Conservation (phyloP, 2,797 vertebrate genomes). For the Linurgus olivaceus region DNA sequence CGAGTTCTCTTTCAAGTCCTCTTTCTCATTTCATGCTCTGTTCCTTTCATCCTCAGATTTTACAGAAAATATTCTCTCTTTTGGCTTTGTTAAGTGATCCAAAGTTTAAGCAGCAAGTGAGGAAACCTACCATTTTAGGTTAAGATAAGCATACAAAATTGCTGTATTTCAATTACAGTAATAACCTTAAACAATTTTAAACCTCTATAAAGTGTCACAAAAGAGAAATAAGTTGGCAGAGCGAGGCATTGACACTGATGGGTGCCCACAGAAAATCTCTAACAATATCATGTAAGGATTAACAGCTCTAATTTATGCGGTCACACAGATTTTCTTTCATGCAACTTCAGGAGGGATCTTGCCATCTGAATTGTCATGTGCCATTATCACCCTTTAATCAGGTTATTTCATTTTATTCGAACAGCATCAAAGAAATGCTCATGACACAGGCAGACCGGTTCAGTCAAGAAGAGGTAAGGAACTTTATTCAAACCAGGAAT, state of each 20-base stretch:
- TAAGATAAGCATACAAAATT: slow-evolving; percentile 40
- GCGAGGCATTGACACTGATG: slow-evolving; percentile 35
- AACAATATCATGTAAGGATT: slow-evolving; percentile 52
- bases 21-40: slow-evolving; percentile 58
- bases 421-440: slow-evolving; percentile 86
- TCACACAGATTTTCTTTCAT: slow-evolving; percentile 57
- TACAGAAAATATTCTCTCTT: slow-evolving; percentile 43
- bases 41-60: slow-evolving; percentile 61
- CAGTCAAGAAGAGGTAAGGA: slow-evolving; percentile 85
- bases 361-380: slow-evolving; percentile 59
- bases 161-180: slow-evolving; percentile 47
- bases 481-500: not conserved
- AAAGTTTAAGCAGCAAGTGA: slow-evolving; percentile 30
- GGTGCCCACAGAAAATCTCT: slow-evolving; percentile 49
- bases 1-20: slow-evolving; percentile 57
- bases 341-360: slow-evolving; percentile 49
- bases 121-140: slow-evolving; percentile 1
- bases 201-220: slow-evolving; percentile 54
- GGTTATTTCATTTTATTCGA: slow-evolving; percentile 33
- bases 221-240: slow-evolving; percentile 55
- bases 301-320: slow-evolving; percentile 60
- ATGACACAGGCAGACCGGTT: slow-evolving; percentile 87
- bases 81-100: slow-evolving; percentile 24
- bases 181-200: slow-evolving; percentile 60
- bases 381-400: slow-evolving; percentile 55